Base-by-base conservation (phyloP, 2,888 invertebrate species). In the Leistus spinibarbis region DNA sequence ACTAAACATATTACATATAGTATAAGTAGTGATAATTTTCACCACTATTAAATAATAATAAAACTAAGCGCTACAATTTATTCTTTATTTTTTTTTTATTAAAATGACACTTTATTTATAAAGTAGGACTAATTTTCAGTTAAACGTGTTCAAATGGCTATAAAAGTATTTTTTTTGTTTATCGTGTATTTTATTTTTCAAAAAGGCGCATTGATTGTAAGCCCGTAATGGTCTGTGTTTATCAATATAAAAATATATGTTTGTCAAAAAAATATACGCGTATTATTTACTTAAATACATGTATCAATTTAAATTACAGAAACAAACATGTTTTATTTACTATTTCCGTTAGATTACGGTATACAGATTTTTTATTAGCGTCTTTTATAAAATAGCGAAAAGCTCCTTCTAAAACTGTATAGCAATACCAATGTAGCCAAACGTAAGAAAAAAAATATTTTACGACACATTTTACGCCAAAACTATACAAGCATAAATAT, bases 151-250 rank as follows among this genome's bases (percentile, higher is more conserved):
- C 19, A 20, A 60, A 40, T 40, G 40, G 40, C 40, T 40, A 40
- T 40, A 40, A 40, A 40, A 10, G 5, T 40, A 10, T 40, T 40
- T 40, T 40, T 40, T 40, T 40, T 40, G 13, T 13, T 7, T 24
- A 4, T 24, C 3, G 24, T 64, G 23, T 20, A 57, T 24, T 72
- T 62, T 53, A 60, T 69, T 65, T 64, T 64, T 71, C 56, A 65
- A 54, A 22, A 62, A 73, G 54, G 62, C 73, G 73, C 73, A 67
- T 40, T 73, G 67, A 71, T 56, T 71, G 72, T 73, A 73, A 73
- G 62, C 53, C 71, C 73, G 27, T 73, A 73, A 60, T 71, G 73
- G 66, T 71, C 65, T 63, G 71, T 71, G 71, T 73, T 73, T 73
- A 64, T 71, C 40, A 57, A 23, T 66, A 40, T 40, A 40, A 20